A percentile compares a stretch with the other conserved stretches of the same genome.
phyloP scores from a whole-genome alignment of 2,113 vertebrate genomes.

The Pungitius pungitius region DNA sequence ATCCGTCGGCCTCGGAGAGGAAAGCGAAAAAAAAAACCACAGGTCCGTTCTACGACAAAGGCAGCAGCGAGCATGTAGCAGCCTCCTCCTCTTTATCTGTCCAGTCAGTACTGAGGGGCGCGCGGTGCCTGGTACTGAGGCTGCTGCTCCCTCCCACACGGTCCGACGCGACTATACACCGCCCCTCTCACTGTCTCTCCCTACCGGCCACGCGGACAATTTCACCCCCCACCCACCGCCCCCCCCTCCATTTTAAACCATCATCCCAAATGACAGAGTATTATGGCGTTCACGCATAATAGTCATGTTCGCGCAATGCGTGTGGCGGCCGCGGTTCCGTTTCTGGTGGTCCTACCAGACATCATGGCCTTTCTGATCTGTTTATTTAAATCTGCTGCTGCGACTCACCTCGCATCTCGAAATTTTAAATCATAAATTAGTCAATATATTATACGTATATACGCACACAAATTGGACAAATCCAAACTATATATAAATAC shows the following conservation, averaged over 20 bases:
- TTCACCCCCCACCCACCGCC: constrained; percentile 36
- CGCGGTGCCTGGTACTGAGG: constrained; percentile 78
- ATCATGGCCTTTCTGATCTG: not conserved
- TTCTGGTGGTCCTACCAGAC: not conserved
- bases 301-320: constrained; percentile 3
- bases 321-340: not conserved
- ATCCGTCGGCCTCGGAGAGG: constrained; percentile 61
- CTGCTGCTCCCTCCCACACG: constrained; percentile 77
- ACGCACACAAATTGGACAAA: too few relatives aligned
- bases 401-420: not conserved
- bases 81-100: constrained; percentile 64
- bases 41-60: constrained; percentile 67
- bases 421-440: not conserved
- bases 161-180: constrained; percentile 43
- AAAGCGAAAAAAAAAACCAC: not conserved
- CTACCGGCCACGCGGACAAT: constrained; percentile 73
- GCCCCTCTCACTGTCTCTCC: constrained; percentile 78
- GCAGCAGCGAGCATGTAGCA: constrained; percentile 67
- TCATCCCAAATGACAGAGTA: constrained; percentile 20
- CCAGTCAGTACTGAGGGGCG: constrained; percentile 57
- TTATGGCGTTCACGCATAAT: constrained; percentile 16
- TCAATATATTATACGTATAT: not conserved
- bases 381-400: not conserved
- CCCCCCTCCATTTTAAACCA: not conserved
- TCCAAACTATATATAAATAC: too few relatives aligned